These are phyloP conservation scores for Rousettus madagascariensis DNA, from an alignment of 2,797 vertebrate species.

Conservation along the genomic window DNA sequence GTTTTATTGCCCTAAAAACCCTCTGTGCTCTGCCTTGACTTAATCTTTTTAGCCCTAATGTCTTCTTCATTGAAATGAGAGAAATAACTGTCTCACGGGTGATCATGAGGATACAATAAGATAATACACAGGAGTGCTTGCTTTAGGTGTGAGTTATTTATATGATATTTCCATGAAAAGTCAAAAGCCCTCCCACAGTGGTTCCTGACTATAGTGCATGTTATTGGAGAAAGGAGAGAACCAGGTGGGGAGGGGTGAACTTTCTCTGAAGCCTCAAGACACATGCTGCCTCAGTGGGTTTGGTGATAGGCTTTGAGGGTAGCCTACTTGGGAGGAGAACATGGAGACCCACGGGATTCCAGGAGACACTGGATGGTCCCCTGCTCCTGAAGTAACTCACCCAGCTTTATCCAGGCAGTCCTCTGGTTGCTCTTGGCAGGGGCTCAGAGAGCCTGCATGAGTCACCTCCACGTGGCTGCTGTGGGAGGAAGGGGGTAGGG, in stretches of 20 bases:
- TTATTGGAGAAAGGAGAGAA: background rate
- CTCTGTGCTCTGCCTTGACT: background rate
- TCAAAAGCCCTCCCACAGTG: background rate
- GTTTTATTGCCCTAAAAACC: background rate
- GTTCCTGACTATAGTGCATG: fast-evolving
- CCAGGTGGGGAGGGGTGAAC: fast-evolving
- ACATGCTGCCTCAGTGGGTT: fast-evolving
- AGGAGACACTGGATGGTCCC: background rate
- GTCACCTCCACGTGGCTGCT: constrained; percentile 73
- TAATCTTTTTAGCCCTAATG: background rate
- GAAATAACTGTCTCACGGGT: fast-evolving
- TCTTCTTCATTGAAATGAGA: constrained; percentile 35
- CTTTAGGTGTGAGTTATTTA: background rate
- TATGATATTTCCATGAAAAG: background rate
- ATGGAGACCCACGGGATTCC: background rate
- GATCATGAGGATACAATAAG: background rate
- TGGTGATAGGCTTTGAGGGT: too few relatives aligned
- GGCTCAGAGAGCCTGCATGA: constrained; percentile 25
- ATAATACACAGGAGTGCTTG: fast-evolving
- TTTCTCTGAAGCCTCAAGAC: background rate
- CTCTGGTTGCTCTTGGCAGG: constrained; percentile 13
- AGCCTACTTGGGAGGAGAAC: background rate
- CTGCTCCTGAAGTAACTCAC: background rate
- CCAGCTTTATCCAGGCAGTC: background rate
- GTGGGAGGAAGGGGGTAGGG: background rate